Evolutionary conservation across 1,140 invertebrate genomes (phyloP), one percentile per base, ranked within the genome.

Genomic region (Apis dorsata): DNA sequence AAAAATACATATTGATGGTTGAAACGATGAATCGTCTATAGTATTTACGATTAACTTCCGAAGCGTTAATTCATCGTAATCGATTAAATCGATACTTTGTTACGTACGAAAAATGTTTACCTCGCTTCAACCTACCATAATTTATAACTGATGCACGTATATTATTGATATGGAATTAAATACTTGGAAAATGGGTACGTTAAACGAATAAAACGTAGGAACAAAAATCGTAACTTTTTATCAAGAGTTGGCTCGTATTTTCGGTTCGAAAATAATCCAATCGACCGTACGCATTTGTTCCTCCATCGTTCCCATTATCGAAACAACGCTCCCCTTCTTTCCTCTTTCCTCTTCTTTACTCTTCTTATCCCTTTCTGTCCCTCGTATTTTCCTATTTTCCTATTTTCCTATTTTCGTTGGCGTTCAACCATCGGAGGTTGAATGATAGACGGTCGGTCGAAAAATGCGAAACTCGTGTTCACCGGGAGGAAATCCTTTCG

Each of bases 391-490:
- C 34, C 1, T 28, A 1, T 10, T 5, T 9, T 44, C 17, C 3
- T n/a, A 15, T 53, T 19, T n/a, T n/a, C 5, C 9, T 71, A n/a
- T 7, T 2, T 2, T 24, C n/a, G 17, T 34, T 34, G 17, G 2
- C 44, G 68, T 24, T 44, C 21, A 49, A 51, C 8, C 0, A 49
- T 53, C 24, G 13, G 15, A 71, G 13, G 24, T 11, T 2, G 53
- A 59, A 4, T 17, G 24, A 28, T 5, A 34, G 24, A 62, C 10
- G 5, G n/a, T 11, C 24, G 7, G 2, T 71, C 19, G 70, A 71
- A 71, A 71, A 55, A 71, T 71, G 51, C 51, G 70, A 71, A 49
- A 71, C 51, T 71, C 70, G n/a, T 71, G 70, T 71, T 55, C 51
- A 19, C 13, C 24, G 4, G 4, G 34, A 2, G n/a, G 24, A 55